phyloP scores from a whole-genome alignment of 2,797 vertebrate species.

The Melanotaenia trifasciata region DNA sequence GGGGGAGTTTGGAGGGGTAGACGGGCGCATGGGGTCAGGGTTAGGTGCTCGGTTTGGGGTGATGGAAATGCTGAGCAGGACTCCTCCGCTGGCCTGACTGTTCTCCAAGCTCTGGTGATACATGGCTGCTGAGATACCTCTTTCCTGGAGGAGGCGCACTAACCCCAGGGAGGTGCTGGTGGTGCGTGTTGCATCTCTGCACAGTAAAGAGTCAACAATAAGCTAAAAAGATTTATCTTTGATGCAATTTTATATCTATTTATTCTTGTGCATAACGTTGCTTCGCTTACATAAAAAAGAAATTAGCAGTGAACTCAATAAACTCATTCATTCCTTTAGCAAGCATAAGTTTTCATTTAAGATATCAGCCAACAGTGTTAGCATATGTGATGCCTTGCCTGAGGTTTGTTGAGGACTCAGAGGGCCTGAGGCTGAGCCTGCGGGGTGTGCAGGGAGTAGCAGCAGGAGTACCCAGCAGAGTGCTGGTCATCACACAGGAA shows the following conservation, averaged over 20 bases:
- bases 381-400: constrained; percentile 68
- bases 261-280: background rate
- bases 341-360: background rate
- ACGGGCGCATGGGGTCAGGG: constrained; percentile 78
- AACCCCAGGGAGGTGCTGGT: constrained; percentile 97
- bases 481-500: constrained; percentile 86
- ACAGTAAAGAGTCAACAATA: constrained; percentile 10
- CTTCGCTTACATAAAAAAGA: background rate
- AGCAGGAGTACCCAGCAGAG: constrained; percentile 87
- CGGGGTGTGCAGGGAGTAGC: constrained; percentile 92
- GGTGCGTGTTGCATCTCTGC: constrained; percentile 93
- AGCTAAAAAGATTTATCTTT: background rate
- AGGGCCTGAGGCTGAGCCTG: constrained; percentile 89
- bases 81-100: constrained; percentile 75
- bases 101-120: constrained; percentile 93
- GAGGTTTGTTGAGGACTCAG: constrained; percentile 95
- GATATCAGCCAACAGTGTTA: background rate
- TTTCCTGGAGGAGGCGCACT: constrained; percentile 95
- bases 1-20: constrained; percentile 92
- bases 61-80: constrained; percentile 85
- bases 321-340: background rate
- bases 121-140: constrained; percentile 95
- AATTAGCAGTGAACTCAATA: background rate
- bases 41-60: constrained; percentile 56
- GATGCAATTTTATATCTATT: background rate